Evolutionary conservation across 1,140 invertebrate species (phyloP), one percentile per base, ranked within the genome.

Genomic region (Phortica variegata): DNA sequence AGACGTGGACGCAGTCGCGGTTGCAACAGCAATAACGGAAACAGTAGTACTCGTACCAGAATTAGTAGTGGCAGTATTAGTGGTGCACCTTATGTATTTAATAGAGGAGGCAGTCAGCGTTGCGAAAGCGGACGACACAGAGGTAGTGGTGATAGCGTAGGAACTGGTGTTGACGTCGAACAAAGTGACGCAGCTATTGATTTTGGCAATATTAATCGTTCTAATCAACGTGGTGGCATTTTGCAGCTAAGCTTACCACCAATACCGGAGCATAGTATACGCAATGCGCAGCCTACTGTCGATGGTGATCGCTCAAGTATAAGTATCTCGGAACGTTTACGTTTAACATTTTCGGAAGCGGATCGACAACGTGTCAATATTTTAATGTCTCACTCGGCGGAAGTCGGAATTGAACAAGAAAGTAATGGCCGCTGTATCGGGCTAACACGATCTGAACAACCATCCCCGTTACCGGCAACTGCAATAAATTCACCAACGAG

Each of bases 11-110:
- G 18, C 6, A 2, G 13, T 19, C 3, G 16, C 48, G 43, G 12
- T 43, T 47, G n/a, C 43, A 42, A 23, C 2, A 49, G 16, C 17
- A 49, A 16, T 46, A 53, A n/a, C 52, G 52, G 13, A 36, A 44
- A 5, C 52, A 43, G 10, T 45, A 42, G 7, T 42, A 31, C 19
- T 42, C 50, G 7, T 45, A 39, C n/a, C 20, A 15, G n/a, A 8
- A 31, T 12, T 37, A 39, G 12, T 37, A 44, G 3, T 26, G 10
- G n/a, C 48, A 20, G 13, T 36, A 44, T 4, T 20, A 29, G 26
- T 7, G 12, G 26, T 12, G 26, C 26, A n/a, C n/a, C n/a, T n/a
- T n/a, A n/a, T n/a, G n/a, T n/a, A n/a, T n/a, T n/a, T n/a, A n/a
- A n/a, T 26, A 26, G 5, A 26, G 10, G 23, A 5, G 23, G 23